Evolutionary conservation across 2,797 vertebrate genomes (phyloP).

Genomic region (Anguilla pacifica): DNA sequence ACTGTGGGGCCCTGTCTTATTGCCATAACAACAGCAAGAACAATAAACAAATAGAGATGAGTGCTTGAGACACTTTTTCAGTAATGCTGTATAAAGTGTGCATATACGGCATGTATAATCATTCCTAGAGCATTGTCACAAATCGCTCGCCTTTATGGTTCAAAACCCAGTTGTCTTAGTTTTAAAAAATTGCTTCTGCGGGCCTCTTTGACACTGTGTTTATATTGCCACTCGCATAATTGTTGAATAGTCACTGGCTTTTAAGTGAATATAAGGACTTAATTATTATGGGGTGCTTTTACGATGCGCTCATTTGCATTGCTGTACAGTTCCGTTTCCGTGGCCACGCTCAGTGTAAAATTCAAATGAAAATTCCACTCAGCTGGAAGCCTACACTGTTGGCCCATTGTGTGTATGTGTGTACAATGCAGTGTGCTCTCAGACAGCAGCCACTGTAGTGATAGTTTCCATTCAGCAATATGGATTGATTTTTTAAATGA

Average conservation of each 20-base stretch:
- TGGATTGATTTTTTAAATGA: not conserved
- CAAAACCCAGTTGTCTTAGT: not conserved
- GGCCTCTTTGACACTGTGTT: not conserved
- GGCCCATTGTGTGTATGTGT: not conserved
- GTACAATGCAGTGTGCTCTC: not conserved
- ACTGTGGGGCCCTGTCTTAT: not conserved
- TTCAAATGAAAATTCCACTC: not conserved
- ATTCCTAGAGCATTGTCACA: not conserved
- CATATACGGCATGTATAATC: not conserved
- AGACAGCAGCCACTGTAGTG: not conserved
- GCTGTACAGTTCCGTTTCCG: not conserved
- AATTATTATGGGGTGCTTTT: not conserved
- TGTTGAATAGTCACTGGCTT: not conserved
- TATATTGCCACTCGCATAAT: not conserved
- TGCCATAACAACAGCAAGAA: not conserved
- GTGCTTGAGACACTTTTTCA: not conserved
- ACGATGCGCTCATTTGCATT: not conserved
- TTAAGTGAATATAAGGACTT: not conserved
- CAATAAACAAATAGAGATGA: not conserved
- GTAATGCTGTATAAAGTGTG: not conserved
- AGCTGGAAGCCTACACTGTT: not conserved
- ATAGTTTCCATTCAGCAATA: conserved; percentile 4
- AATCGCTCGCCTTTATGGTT: not conserved
- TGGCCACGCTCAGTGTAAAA: not conserved
- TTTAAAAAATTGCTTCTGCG: not conserved